These are phyloP conservation scores for Theristus sp. DNA, from an alignment of 2,888 invertebrate species.

Conservation along the genomic window DNA sequence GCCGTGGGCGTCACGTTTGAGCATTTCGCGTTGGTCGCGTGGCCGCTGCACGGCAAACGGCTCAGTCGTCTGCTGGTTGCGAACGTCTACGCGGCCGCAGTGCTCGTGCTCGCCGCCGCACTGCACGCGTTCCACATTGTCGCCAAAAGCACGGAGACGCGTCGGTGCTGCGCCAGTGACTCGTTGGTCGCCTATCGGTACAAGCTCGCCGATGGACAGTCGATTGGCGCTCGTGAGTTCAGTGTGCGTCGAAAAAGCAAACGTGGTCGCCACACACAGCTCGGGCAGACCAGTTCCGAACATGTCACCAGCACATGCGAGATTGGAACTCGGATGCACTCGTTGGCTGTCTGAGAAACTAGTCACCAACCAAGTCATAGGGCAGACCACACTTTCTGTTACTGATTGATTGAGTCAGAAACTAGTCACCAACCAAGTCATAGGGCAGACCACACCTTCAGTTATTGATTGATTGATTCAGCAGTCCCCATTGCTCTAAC, in stretches of 20 bases:
- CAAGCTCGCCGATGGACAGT: neutral
- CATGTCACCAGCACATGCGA: no score
- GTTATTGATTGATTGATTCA: neutral
- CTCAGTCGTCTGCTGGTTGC: neutral
- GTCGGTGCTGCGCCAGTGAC: neutral
- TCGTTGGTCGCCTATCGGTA: neutral
- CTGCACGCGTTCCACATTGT: constrained; percentile 5
- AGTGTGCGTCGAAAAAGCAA: no score
- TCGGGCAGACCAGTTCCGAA: no score
- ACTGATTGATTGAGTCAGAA: no score
- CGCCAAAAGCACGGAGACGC: neutral
- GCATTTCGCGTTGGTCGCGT: constrained; percentile 7
- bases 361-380: no score
- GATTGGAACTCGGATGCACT: no score
- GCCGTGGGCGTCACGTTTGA: constrained; percentile 8
- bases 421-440: no score
- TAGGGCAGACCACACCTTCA: no score
- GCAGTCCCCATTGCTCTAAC: neutral
- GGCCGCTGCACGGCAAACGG: constrained; percentile 3
- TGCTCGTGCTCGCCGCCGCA: neutral
- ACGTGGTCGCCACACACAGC: no score
- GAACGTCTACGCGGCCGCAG: neutral
- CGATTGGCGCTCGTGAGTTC: neutral
- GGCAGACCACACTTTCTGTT: no score
- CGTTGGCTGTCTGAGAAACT: no score